Conservation (phyloP, 2,888 invertebrate genomes). For the Masnerella sp. region DNA sequence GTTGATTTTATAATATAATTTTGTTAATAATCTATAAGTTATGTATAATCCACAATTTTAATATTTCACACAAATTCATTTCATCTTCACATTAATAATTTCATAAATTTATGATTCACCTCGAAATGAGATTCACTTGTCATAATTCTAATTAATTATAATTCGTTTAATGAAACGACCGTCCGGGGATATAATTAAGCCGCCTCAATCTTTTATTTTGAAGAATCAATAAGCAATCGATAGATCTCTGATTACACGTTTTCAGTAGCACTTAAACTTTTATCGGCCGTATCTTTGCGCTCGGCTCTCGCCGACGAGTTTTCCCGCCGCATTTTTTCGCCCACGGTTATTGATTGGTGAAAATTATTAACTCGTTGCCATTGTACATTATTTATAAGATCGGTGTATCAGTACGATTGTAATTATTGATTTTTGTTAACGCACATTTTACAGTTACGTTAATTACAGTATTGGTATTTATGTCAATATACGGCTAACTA, state of each 20-base stretch:
- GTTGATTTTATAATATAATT: too few relatives aligned
- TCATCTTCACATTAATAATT: too few relatives aligned
- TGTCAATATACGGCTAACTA: slow-evolving; percentile 15
- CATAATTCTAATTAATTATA: too few relatives aligned
- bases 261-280: slow-evolving; percentile 45
- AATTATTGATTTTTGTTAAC: slow-evolving; percentile 29
- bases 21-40: too few relatives aligned
- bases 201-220: slow-evolving; percentile 14
- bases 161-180: background rate
- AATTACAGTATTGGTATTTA: slow-evolving; percentile 32
- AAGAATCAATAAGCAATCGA: slow-evolving; percentile 28
- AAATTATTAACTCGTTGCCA: slow-evolving; percentile 41
- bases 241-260: slow-evolving; percentile 47
- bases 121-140: too few relatives aligned
- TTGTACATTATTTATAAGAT: slow-evolving; percentile 41
- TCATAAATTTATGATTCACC: too few relatives aligned
- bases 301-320: slow-evolving; percentile 19
- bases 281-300: slow-evolving; percentile 41
- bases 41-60: too few relatives aligned
- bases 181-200: slow-evolving; percentile 6
- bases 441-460: slow-evolving; percentile 20
- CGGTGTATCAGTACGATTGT: background rate
- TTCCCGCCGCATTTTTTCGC: slow-evolving; percentile 14
- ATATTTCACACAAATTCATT: too few relatives aligned
- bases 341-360: slow-evolving; percentile 32